phyloP scores from a whole-genome alignment of 2,888 invertebrate genomes.

The Tridacna gigas region DNA sequence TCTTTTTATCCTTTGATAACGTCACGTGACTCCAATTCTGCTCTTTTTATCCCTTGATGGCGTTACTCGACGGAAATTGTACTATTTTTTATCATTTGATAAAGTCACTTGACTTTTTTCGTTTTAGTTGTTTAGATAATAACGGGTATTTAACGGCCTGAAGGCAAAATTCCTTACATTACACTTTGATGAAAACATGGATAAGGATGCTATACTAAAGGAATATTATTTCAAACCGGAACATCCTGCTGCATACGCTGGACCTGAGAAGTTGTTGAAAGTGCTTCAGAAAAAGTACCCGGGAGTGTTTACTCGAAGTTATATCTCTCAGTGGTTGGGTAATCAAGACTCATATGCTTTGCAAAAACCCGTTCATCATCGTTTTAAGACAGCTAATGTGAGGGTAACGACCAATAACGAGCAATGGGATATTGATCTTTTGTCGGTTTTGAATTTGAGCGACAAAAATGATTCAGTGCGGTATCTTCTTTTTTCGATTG shows the following conservation, averaged over 20 bases:
- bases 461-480: constrained; percentile 48
- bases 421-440: constrained; percentile 50
- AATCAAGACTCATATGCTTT: constrained; percentile 50
- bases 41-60: too few relatives aligned
- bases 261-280: constrained; percentile 42
- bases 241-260: constrained; percentile 43
- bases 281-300: constrained; percentile 52
- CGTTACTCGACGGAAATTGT: too few relatives aligned
- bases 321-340: constrained; percentile 47
- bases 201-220: constrained; percentile 39
- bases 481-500: constrained; percentile 49
- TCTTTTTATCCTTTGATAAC: too few relatives aligned
- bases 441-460: constrained; percentile 36
- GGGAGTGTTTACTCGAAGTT: constrained; percentile 32
- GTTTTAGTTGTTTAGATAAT: too few relatives aligned
- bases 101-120: too few relatives aligned
- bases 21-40: too few relatives aligned
- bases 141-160: too few relatives aligned
- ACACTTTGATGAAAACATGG: background rate
- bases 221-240: constrained; percentile 44
- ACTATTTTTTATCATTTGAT: too few relatives aligned
- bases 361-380: constrained; percentile 42
- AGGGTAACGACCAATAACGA: constrained; percentile 43
- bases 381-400: constrained; percentile 50
- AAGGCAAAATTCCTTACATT: too few relatives aligned